Evolutionary conservation across 2,113 vertebrate species (phyloP), one percentile per base, ranked within the genome.

Genomic region (Bubalus kerabau): DNA sequence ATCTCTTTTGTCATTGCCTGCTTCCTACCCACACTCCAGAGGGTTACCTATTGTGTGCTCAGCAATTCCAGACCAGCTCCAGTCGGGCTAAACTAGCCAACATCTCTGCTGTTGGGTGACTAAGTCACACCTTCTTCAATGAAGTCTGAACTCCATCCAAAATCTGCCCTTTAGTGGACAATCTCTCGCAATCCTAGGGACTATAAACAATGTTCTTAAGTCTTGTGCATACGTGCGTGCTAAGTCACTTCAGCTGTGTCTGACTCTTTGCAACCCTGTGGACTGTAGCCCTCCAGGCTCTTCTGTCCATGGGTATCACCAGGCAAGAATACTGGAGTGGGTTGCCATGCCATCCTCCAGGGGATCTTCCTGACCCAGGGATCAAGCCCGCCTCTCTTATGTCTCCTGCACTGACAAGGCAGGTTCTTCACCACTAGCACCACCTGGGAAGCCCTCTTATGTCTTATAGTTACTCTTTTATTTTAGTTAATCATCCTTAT

Each of bases 171-270:
- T 88, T 52, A n/a, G 5, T 16, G 9, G 32, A 26, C 26, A 11
- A 12, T 15, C 71, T 76, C 54, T 36, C 60, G 32, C 16, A 8
- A 10, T 5, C 62, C 17, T 17, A 30, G 21, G 54, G 48, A 10
- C 48, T 36, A 2, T 23, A 52, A 1, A 16, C 56, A 54, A 7
- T 6, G n/a, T 28, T 36, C 71, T 84, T 46, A 1, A 17, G 32
- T 26, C 74, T 43, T 11, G 10, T 40, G n/a, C 19, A 0, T 74
- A 40, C 2, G 2, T 74, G 67, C 0, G 0, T 74, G 19, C 67
- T 40, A 74, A 74, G 19, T 74, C n/a, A 74, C n/a, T 74, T 40
- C 67, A 23, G 19, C n/a, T 40, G 67, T 74, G 67, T 12, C n/a
- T 74, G 67, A 40, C 67, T 74, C n/a, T 74, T 74, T 12, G 19